Evolutionary conservation across 2,888 invertebrate genomes (phyloP), one percentile per base, ranked within the genome.

Genomic region (Tetramorium bicarinatum): DNA sequence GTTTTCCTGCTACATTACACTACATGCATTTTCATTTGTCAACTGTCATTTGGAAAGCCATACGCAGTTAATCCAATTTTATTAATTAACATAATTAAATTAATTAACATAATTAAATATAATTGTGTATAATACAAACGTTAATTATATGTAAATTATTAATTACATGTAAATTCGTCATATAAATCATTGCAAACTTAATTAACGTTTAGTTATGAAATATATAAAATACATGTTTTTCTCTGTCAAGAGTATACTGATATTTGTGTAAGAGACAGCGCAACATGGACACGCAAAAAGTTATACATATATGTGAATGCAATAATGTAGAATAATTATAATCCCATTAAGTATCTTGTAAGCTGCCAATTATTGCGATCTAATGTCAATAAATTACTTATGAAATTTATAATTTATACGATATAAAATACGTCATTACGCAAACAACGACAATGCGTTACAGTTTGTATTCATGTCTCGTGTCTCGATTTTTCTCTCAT

Each of bases 321-420:
- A 75, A 47, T 7, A 1, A 2, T 34, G 15, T 21, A 18, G 21
- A 44, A 66, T 77, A 77, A 66, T 66, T 66, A 77, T n/a, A 38
- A 15, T n/a, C n/a, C 0, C 9, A 61, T 61, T 47, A 62, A 47
- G 9, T 47, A 34, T 21, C 21, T 62, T 49, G 6, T 47, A 75
- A 9, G 2, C n/a, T 9, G n/a, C 2, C 54, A 82, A 79, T 52
- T 54, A 25, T 52, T 54, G 2, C 4, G 38, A 11, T 3, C 11
- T 54, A 54, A 54, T 8, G 18, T 66, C 18, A 64, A 61, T 71
- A 69, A 56, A 13, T 56, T 72, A 56, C 25, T 25, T 25, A 25
- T 7, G 2, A 2, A 44, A 82, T 56, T 76, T 56, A 75, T 41
- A 8, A 49, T 34, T 34, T 49, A 18, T 75, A 25, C 11, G 25